Evolutionary conservation across 2,113 vertebrate genomes (phyloP), one percentile per base, ranked within the genome.

Genomic region (Pseudorhombus dupliciocellatus): DNA sequence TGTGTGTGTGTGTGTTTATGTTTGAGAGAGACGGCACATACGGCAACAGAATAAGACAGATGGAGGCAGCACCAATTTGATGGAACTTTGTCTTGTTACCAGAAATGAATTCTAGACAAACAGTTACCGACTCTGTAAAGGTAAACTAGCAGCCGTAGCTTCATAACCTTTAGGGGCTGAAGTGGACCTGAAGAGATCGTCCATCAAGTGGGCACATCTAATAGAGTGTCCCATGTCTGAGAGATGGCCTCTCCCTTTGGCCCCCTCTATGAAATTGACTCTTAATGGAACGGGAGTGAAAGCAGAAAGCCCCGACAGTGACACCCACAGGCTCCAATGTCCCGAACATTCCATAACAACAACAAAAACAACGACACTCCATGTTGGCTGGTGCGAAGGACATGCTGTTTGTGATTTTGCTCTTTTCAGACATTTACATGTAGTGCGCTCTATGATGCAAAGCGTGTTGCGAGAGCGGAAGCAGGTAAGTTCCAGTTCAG

Each of bases 241-340:
- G 66, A 62, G 54, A 77, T 40, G 18, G 50, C 56, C 66, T 63
- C 37, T 53, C 52, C 75, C 31, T 10, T 4, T 37, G 68, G 70
- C 55, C 18, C 42, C 18, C 26, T 26, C 50, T 44, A 54, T 63
- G 7, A 80, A 85, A 83, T 50, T 30, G 69, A 68, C 24, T 82
- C 30, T 20, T 82, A 85, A 84, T 86, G 80, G 70, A 86, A 85
- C 5, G 26, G 59, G 1, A 64, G 20, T 66, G 71, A 72, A 63
- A 78, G 52, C 55, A 15, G 25, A 25, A 66, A 75, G 24, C 25
- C 1, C 28, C 18, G 16, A 25, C 44, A 51, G 63, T 2, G 22
- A 6, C n/a, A 11, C 71, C 74, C 57, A 56, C 12, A 74, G 69
- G 60, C 66, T 65, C 10, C 25, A 54, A 3, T 20, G 68, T 68